These are phyloP conservation scores for Hybos culiciformis DNA, from an alignment of 2,888 invertebrate genomes.

Conservation along the genomic window DNA sequence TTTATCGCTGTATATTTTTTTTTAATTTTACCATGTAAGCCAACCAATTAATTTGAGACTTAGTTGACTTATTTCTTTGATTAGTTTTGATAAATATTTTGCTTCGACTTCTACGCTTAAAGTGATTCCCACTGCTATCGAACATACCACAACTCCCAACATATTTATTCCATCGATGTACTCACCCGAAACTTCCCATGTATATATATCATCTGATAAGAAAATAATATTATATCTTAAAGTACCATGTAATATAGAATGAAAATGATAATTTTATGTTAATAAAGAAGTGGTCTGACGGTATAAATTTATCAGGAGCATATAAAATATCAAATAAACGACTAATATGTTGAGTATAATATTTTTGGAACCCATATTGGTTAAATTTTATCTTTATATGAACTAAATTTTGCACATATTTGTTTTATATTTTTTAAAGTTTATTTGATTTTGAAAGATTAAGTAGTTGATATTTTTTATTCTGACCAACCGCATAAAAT, in stretches of 20 bases:
- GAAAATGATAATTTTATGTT: too few species aligned
- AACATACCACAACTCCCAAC: slow-evolving; percentile 45
- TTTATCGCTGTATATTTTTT: not conserved
- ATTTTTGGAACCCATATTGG: too few species aligned
- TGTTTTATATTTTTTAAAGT: too few species aligned
- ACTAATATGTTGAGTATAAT: too few species aligned
- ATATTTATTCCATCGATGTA: slow-evolving; percentile 43
- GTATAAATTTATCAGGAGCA: not conserved
- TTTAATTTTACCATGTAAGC: slow-evolving; percentile 49
- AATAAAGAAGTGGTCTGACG: slow-evolving; percentile 1
- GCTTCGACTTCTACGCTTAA: slow-evolving; percentile 49
- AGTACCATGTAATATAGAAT: too few species aligned
- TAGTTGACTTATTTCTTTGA: slow-evolving; percentile 45
- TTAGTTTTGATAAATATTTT: slow-evolving; percentile 47
- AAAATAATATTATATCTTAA: too few species aligned
- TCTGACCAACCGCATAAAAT: too few species aligned
- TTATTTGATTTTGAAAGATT: too few species aligned
- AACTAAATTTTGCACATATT: too few species aligned
- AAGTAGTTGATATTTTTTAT: too few species aligned
- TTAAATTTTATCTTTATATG: too few species aligned
- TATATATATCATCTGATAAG: slow-evolving; percentile 30
- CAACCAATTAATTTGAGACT: slow-evolving; percentile 51
- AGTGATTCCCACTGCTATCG: slow-evolving; percentile 50
- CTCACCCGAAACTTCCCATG: slow-evolving; percentile 38
- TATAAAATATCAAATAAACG: too few species aligned